These are phyloP conservation scores for Pterostichus madidus DNA, from an alignment of 2,888 invertebrate species.

Conservation along the genomic window DNA sequence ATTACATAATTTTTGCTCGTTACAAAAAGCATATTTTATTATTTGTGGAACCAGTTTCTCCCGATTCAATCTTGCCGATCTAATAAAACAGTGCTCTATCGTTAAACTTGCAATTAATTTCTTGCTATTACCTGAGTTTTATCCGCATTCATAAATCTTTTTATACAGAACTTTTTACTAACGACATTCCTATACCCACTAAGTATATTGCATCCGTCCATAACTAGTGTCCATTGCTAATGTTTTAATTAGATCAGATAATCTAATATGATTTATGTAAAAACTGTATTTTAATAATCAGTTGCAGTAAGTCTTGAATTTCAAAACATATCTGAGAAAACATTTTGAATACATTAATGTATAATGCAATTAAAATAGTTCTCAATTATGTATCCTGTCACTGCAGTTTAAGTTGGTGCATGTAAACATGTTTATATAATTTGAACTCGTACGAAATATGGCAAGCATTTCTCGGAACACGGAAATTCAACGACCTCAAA, in stretches of 20 bases:
- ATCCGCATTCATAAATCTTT: conserved; percentile 6
- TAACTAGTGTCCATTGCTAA: neutral
- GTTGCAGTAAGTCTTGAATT: neutral
- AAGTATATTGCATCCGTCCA: neutral
- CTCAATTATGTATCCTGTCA: neutral
- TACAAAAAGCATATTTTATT: too few relatives aligned
- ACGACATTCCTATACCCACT: neutral
- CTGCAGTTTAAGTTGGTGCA: neutral
- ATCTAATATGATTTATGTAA: conserved; percentile 6
- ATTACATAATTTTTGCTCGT: too few relatives aligned
- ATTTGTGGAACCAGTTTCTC: too few relatives aligned
- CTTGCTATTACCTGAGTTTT: too few relatives aligned
- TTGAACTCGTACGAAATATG: neutral
- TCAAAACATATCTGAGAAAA: neutral
- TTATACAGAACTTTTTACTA: neutral
- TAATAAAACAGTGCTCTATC: neutral
- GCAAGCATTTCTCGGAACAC: neutral
- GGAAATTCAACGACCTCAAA: conserved; percentile 28
- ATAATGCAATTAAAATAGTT: conserved; percentile 6
- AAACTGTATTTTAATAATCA: conserved; percentile 28
- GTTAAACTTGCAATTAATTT: conserved; percentile 5
- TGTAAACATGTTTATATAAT: conserved; percentile 1
- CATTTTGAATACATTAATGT: neutral
- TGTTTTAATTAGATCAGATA: neutral
- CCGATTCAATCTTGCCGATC: conserved; percentile 18